These are phyloP conservation scores for Manduca sexta DNA, from an alignment of 1,140 invertebrate species.

Conservation along the genomic window DNA sequence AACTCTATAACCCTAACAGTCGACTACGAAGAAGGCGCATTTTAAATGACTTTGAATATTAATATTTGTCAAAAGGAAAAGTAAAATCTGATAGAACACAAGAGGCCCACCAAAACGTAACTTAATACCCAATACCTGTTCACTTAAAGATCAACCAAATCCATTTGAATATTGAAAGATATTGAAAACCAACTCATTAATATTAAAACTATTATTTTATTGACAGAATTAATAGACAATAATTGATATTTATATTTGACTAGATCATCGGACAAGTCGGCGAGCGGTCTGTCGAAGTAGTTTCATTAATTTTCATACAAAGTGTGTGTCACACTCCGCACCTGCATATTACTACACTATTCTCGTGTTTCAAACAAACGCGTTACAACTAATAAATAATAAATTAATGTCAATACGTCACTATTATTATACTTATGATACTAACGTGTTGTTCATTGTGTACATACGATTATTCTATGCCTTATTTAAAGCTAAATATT, in stretches of 20 bases:
- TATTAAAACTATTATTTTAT: constrained; percentile 7
- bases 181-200: constrained; percentile 4
- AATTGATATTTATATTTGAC: constrained; percentile 1
- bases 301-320: constrained; percentile 7
- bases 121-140: background rate
- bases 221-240: background rate
- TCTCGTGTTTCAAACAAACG: constrained; percentile 3
- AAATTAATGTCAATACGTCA: background rate
- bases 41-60: background rate
- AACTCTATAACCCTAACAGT: too few species aligned
- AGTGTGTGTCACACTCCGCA: constrained; percentile 3
- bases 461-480: too few species aligned
- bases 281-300: constrained; percentile 4
- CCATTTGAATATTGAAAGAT: constrained; percentile 5
- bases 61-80: background rate
- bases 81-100: background rate
- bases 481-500: too few species aligned
- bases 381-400: constrained; percentile 1
- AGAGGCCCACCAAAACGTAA: background rate
- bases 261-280: constrained; percentile 4
- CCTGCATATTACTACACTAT: constrained; percentile 7
- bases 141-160: background rate
- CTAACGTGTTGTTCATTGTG: background rate
- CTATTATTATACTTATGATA: background rate
- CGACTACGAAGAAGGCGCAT: too few species aligned